These are phyloP conservation scores for Oreochromis grahami DNA, from an alignment of 2,797 vertebrate genomes.

Conservation along the genomic window DNA sequence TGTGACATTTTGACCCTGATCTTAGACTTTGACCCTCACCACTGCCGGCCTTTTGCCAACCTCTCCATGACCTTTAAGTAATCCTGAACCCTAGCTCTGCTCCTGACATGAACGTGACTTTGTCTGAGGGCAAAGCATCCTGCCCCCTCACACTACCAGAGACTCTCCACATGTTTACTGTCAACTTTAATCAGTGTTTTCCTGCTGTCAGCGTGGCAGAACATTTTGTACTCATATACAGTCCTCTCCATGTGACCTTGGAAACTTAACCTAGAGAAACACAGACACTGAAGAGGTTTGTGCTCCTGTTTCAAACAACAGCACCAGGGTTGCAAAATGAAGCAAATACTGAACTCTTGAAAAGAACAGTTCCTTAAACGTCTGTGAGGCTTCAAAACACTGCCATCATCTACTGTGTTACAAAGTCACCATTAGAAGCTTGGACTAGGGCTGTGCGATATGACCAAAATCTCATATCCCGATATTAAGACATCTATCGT, in stretches of 20 bases:
- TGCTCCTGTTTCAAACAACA: neutral
- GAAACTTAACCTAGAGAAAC: neutral
- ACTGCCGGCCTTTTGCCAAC: neutral
- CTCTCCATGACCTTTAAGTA: neutral
- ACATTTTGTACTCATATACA: too few species aligned
- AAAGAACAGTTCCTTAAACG: neutral
- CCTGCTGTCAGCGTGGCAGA: neutral
- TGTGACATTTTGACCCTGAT: neutral
- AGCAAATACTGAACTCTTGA: rapidly evolving
- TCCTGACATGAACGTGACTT: neutral
- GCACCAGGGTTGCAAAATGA: rapidly evolving
- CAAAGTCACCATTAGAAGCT: neutral
- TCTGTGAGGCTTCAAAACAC: neutral
- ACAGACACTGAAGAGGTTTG: neutral
- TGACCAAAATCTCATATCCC: too few species aligned
- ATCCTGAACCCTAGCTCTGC: neutral
- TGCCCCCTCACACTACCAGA: neutral
- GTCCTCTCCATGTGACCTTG: neutral
- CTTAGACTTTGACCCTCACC: neutral
- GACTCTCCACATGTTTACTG: slow-evolving; percentile 2
- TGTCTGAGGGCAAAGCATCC: neutral
- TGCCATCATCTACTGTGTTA: too few species aligned
- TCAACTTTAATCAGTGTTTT: neutral
- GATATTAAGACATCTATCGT: too few species aligned
- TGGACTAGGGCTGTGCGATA: too few species aligned